A percentile compares a stretch with the other conserved stretches of the same genome.
Conservation (phyloP, 2,113 vertebrate species). For the Ptilorrhoa leucosticta region DNA sequence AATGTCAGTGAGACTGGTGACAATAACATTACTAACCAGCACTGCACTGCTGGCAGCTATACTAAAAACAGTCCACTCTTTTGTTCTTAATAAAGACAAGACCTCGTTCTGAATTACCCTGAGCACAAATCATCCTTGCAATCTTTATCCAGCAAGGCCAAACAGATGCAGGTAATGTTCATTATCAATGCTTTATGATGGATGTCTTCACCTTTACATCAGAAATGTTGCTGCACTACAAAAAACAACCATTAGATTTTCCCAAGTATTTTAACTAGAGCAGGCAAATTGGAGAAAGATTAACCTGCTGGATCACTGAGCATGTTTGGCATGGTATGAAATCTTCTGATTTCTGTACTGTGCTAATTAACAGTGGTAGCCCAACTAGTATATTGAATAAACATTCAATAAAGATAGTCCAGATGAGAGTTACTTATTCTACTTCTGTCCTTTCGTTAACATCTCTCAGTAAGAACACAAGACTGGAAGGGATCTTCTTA, state of each 20-base stretch:
- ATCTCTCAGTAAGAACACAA: not conserved
- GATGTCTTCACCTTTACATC: not conserved
- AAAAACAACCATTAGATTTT: not conserved
- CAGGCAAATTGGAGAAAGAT: not conserved
- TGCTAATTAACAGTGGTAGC: not conserved
- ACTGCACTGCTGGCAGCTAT: not conserved
- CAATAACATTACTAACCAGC: not conserved
- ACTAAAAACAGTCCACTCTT: not conserved
- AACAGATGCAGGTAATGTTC: not conserved
- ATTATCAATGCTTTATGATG: not conserved
- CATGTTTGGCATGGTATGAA: not conserved
- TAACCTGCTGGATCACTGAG: not conserved
- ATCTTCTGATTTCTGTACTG: not conserved
- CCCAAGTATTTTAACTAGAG: not conserved
- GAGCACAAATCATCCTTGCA: not conserved
- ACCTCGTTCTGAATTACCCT: not conserved
- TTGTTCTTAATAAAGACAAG: not conserved
- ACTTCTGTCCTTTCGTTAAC: not conserved
- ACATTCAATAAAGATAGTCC: not conserved
- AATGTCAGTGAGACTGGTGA: not conserved
- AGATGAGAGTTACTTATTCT: not conserved
- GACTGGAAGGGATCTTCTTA: not conserved
- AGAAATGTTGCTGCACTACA: not conserved
- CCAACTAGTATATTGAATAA: not conserved
- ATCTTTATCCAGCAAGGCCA: not conserved